Evolutionary conservation across 2,113 vertebrate species (phyloP).

Genomic region (Podarcis cretensis): DNA sequence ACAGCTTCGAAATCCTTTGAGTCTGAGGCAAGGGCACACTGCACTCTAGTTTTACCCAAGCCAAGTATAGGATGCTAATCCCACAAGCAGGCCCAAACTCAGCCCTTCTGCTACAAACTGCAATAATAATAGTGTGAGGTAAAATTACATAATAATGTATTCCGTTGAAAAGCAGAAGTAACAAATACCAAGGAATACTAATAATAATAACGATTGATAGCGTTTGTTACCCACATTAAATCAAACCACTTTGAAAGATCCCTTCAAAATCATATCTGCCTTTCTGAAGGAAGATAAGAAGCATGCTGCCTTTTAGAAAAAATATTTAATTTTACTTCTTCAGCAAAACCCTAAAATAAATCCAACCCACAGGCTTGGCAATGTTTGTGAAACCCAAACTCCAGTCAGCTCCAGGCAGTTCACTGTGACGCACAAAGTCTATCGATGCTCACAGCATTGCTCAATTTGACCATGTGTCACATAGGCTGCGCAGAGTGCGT

Average conservation of each 20-base stretch:
- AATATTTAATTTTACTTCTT: constrained; percentile 30
- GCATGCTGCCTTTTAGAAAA: neutral
- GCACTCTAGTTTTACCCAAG: neutral
- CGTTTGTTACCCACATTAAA: neutral
- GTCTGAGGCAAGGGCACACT: neutral
- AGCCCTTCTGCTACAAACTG: neutral
- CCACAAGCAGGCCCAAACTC: neutral
- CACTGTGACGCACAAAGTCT: constrained; percentile 46
- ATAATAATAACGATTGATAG: neutral
- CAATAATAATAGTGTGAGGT: neutral
- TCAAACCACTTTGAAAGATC: constrained; percentile 31
- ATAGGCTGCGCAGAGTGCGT: constrained; percentile 49
- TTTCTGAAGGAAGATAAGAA: constrained; percentile 44
- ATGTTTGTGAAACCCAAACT: constrained; percentile 36
- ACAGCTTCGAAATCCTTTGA: neutral
- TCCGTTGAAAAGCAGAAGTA: neutral
- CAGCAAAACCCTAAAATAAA: constrained; percentile 52
- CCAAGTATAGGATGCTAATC: neutral
- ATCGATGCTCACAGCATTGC: constrained; percentile 53
- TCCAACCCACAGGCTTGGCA: constrained; percentile 42
- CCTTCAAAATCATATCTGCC: constrained; percentile 34
- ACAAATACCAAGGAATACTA: neutral
- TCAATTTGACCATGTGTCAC: constrained; percentile 64
- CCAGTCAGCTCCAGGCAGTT: constrained; percentile 49
- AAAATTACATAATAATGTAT: neutral